Evolutionary conservation across 2,797 vertebrate species (phyloP), one percentile per base, ranked within the genome.

Genomic region (Nannoperca obscura): DNA sequence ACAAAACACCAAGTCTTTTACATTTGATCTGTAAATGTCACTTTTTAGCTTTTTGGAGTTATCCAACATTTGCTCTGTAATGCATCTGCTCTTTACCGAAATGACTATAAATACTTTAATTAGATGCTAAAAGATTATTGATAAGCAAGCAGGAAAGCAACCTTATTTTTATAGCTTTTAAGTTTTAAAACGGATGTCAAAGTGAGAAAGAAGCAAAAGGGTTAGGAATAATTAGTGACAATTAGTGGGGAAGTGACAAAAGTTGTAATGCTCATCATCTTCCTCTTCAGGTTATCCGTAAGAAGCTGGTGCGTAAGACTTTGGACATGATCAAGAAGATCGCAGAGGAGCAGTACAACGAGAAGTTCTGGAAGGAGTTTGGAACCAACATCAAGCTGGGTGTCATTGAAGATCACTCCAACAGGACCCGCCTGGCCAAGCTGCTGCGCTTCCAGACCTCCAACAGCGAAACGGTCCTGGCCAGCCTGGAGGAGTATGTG

Each of bases 241-340:
- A n/a, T n/a, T n/a, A n/a, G n/a, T n/a, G n/a, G 36, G 1, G 46
- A 52, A 69, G 54, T 64, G 19, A 34, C 10, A 46, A 14, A 42
- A 46, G 1, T 32, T 22, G 1, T 27, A 12, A 50, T 40, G 36
- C 7, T 24, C 19, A 7, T 54, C 4, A 17, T 55, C 3, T 62
- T 15, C 10, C n/a, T 20, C 1, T 27, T 63, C 83, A 99, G 98
- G 98, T 99, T 42, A 99, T 99, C 71, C 97, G 98, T 81, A 99
- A 99, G 93, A 99, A 99, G 89, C 95, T 99, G 82, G 97, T 99
- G 42, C 97, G 98, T 66, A 99, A 99, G 93, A 98, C 98, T 74
- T 93, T 99, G 87, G 98, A 99, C 85, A 99, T 99, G 98, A 99
- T 99, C 86, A 99, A 99, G 95, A 99, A 99, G 92, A 99, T 99